A percentile compares a stretch with the other conserved stretches of the same genome.
phyloP scores from a whole-genome alignment of 2,888 invertebrate species.

The Drosophila paranaensis region DNA sequence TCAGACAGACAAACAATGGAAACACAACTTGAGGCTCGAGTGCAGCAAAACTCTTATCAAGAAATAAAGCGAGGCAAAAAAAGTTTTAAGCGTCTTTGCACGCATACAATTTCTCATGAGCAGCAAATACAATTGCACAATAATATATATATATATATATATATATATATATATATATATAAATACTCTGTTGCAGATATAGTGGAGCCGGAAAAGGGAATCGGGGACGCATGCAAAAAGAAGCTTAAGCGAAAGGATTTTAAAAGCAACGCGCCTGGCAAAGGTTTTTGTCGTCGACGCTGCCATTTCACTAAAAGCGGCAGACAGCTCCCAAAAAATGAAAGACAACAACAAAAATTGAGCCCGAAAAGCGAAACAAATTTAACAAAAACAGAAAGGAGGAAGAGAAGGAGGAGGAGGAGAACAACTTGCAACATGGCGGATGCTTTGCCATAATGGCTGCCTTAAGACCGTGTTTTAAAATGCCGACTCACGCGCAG shows the following conservation, averaged over 20 bases:
- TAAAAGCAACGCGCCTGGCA: constrained; percentile 46
- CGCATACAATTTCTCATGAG: constrained; percentile 78
- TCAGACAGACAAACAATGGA: constrained; percentile 53
- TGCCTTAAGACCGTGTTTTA: constrained; percentile 62
- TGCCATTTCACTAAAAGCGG: constrained; percentile 56
- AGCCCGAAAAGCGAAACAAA: constrained; percentile 9
- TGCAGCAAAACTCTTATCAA: constrained; percentile 72
- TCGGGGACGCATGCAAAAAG: constrained; percentile 53
- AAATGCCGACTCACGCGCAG: constrained; percentile 55
- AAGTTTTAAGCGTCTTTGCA: constrained; percentile 75
- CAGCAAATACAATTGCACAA: constrained; percentile 78
- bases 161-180: constrained; percentile 15
- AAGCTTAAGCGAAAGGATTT: constrained; percentile 72
- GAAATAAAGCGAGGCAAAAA: constrained; percentile 56
- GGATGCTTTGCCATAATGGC: constrained; percentile 57
- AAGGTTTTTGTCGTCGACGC: constrained; percentile 41
- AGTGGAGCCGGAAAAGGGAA: constrained; percentile 28
- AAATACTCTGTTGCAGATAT: constrained; percentile 25
- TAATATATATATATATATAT: constrained; percentile 45
- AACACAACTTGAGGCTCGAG: constrained; percentile 59
- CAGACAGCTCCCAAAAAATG: constrained; percentile 40
- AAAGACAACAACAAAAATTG: constrained; percentile 13
- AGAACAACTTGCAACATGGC: constrained; percentile 41
- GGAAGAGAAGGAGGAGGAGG: no score
- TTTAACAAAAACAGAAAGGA: neutral